A percentile compares a stretch with the other conserved stretches of the same genome.
Conservation (phyloP, 1,140 invertebrate species). For the Zaprionus lachaisei region DNA sequence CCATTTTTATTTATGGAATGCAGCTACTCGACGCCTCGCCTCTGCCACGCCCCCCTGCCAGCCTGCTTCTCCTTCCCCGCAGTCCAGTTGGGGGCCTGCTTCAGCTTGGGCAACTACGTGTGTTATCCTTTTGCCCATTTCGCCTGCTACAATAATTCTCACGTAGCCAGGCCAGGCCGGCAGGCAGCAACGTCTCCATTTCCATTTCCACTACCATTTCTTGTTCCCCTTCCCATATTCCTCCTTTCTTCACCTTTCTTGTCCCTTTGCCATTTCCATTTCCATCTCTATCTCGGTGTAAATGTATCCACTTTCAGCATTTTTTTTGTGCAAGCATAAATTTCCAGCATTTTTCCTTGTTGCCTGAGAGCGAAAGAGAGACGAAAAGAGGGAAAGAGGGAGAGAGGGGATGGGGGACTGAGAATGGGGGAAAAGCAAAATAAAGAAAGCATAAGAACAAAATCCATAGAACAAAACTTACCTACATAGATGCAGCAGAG, state of each 20-base stretch:
- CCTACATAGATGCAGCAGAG: conserved; percentile 19
- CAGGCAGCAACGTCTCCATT: conserved; percentile 7
- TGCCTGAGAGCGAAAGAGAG: conserved; percentile 37
- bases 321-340: conserved; percentile 74
- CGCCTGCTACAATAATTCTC: conserved; percentile 75
- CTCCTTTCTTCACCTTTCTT: conserved; percentile 8
- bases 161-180: conserved; percentile 48
- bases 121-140: conserved; percentile 73
- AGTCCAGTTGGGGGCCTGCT: not conserved
- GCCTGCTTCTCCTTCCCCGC: not conserved
- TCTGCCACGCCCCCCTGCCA: conserved; percentile 15
- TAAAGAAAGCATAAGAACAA: conserved; percentile 45
- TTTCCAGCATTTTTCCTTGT: conserved; percentile 74
- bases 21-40: conserved; percentile 65
- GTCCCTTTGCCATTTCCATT: conserved; percentile 37
- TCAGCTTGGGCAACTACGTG: conserved; percentile 42
- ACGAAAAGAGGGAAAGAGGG: not conserved
- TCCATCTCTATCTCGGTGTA: conserved; percentile 42
- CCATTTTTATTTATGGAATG: conserved; percentile 81
- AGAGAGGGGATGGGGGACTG: not conserved
- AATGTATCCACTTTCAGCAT: conserved; percentile 73
- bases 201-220: not conserved
- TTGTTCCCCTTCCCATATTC: not conserved
- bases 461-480: conserved; percentile 47
- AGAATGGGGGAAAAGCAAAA: conserved; percentile 20